phyloP scores from a whole-genome alignment of 2,797 vertebrate species.

The Rhinatrema bivittatum region DNA sequence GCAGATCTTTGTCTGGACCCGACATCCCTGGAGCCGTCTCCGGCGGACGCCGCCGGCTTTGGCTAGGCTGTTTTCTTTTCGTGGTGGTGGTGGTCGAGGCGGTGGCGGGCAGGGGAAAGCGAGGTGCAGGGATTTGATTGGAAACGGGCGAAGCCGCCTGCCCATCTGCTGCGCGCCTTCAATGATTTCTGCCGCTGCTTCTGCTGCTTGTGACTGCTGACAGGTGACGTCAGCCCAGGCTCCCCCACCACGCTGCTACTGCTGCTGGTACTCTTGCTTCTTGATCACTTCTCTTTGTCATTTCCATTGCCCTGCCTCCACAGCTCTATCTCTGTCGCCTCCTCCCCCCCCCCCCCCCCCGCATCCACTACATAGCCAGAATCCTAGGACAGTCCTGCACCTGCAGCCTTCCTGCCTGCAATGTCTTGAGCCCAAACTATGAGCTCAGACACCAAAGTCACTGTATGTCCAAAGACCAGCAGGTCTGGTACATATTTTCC shows the following conservation, averaged over 20 bases:
- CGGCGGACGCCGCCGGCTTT: too few relatives aligned
- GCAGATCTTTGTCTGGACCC: too few relatives aligned
- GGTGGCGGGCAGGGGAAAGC: too few relatives aligned
- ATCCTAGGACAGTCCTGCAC: background rate
- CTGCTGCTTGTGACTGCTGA: background rate
- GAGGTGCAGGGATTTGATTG: constrained; percentile 5
- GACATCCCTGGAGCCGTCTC: too few relatives aligned
- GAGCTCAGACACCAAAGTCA: background rate
- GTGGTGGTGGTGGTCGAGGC: too few relatives aligned
- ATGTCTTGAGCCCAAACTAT: background rate
- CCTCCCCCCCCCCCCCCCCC: background rate
- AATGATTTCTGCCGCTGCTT: constrained; percentile 15
- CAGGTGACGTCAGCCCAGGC: constrained; percentile 13
- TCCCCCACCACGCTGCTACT: constrained; percentile 10
- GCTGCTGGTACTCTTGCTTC: constrained; percentile 4
- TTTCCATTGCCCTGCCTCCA: too few relatives aligned
- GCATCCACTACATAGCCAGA: background rate
- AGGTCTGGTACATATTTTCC: too few relatives aligned
- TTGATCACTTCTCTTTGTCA: background rate
- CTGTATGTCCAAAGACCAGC: too few relatives aligned
- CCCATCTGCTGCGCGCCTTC: constrained; percentile 18
- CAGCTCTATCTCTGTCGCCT: background rate
- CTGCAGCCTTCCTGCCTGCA: background rate
- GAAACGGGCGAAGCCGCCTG: constrained; percentile 16
- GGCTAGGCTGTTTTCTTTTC: too few relatives aligned